Percentiles rank a stretch among this genome's conserved stretches.
Conservation (phyloP, 2,797 vertebrate genomes). For the Alosa sapidissima region DNA sequence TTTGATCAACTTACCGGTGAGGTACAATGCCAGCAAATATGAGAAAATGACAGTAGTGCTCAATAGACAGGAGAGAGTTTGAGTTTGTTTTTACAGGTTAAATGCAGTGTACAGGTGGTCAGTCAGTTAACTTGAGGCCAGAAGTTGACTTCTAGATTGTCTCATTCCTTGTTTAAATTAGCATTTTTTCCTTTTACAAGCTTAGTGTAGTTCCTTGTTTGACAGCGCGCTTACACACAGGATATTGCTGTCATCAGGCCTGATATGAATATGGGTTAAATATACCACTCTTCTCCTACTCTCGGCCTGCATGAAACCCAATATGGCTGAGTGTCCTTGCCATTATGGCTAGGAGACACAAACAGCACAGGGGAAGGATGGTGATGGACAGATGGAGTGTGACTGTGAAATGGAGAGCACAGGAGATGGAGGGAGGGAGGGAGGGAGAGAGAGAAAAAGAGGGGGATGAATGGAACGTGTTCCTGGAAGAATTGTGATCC, state of each 20-base stretch:
- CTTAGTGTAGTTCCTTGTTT: background rate
- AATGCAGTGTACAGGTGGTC: background rate
- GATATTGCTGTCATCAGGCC: background rate
- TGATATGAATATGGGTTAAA: constrained; percentile 2
- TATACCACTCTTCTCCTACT: background rate
- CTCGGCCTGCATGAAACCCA: background rate
- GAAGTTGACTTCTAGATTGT: background rate
- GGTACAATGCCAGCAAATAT: background rate
- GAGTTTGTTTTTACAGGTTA: background rate
- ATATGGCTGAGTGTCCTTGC: background rate
- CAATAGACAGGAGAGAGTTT: too few species aligned
- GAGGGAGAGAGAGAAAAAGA: background rate
- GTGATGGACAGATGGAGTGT: background rate
- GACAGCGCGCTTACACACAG: background rate
- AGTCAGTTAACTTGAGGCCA: background rate
- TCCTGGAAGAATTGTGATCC: background rate
- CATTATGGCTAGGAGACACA: background rate
- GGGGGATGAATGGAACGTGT: background rate
- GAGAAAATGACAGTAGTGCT: background rate
- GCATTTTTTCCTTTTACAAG: background rate
- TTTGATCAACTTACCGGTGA: too few species aligned
- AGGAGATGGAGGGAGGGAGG: background rate
- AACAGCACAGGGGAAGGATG: background rate
- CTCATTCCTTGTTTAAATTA: background rate
- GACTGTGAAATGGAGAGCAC: background rate